Conservation (phyloP, 2,888 invertebrate genomes). For the Meteorus colon region DNA sequence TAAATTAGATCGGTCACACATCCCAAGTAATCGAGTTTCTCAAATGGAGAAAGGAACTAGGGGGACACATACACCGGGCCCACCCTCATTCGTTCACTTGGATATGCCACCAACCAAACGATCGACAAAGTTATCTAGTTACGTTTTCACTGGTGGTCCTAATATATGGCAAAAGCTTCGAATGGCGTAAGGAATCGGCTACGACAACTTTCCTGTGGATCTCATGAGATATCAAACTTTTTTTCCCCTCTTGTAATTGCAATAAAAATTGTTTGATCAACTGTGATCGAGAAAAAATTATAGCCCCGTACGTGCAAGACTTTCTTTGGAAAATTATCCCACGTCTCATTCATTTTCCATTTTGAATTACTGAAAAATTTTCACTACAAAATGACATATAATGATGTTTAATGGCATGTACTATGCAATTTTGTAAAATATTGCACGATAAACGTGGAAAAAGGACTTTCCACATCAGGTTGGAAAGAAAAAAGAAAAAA, state of each 20-base stretch:
- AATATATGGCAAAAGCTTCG: slow-evolving; percentile 35
- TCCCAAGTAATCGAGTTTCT: slow-evolving; percentile 41
- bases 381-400: not conserved
- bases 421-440: not conserved
- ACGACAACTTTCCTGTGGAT: slow-evolving; percentile 14
- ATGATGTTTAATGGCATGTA: not conserved
- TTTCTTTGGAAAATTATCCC: not conserved
- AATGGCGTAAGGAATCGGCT: not conserved
- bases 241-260: not conserved
- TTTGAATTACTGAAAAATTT: not conserved
- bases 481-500: not conserved
- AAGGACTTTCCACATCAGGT: slow-evolving; percentile 5
- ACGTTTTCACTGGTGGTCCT: slow-evolving; percentile 32
- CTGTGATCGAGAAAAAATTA: not conserved
- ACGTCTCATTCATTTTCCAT: not conserved
- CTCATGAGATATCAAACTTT: not conserved
- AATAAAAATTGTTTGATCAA: not conserved
- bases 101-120: slow-evolving; percentile 15
- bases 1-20: slow-evolving; percentile 46
- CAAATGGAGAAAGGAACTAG: slow-evolving; percentile 15
- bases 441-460: not conserved
- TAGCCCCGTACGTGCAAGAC: not conserved
- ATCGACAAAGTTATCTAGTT: slow-evolving; percentile 41
- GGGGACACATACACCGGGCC: not conserved
- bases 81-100: not conserved